Base-by-base conservation (phyloP, 2,797 vertebrate species). In the Epinephelus coioides region DNA sequence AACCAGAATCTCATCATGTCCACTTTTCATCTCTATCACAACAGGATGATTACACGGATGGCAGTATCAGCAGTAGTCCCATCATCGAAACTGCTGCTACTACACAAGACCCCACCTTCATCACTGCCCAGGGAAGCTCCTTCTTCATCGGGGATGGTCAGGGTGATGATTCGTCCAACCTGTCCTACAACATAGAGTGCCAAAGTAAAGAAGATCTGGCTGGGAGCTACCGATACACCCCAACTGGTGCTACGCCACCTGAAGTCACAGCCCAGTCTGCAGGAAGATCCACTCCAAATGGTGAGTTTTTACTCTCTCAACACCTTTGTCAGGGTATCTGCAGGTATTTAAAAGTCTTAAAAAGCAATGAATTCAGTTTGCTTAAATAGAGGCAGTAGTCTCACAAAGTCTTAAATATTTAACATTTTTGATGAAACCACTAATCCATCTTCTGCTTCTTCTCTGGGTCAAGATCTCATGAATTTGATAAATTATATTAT, bases 141-240 rank as follows among this genome's bases (percentile, higher is more conserved):
- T 94, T 95, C 78, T 92, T 91, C 59, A 84, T 68, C 5, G 73
- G 78, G 17, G 89, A 88, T 0, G 69, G 10, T 34, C 86, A 73
- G 14, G 79, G 43, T 2, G 86, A 90, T 2, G 86, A 90, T 2
- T 56, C 66, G 56, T 79, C 77, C 72, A 77, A 57, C 68, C 60
- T 89, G 59, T 91, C 88, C 40, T 89, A 74, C 85, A 85, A 63
- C 60, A 72, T 82, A 1, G 90, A 91, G 15, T 65, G 53, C 76
- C 91, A 89, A 18, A 89, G 84, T 25, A 85, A 81, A 78, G 89
- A 94, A 54, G 91, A 91, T 3, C 78, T 95, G 50, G 86, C 89
- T 0, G 93, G 93, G 49, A 95, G 92, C 79, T 95, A 95, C 89
- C 81, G 56, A 76, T 93, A 92, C 89, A 54, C 73, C 1, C 2